A percentile compares a stretch with the other conserved stretches of the same genome.
These are phyloP conservation scores for Scaptomyza pallida DNA, from an alignment of 1,140 invertebrate species.

Conservation along the genomic window DNA sequence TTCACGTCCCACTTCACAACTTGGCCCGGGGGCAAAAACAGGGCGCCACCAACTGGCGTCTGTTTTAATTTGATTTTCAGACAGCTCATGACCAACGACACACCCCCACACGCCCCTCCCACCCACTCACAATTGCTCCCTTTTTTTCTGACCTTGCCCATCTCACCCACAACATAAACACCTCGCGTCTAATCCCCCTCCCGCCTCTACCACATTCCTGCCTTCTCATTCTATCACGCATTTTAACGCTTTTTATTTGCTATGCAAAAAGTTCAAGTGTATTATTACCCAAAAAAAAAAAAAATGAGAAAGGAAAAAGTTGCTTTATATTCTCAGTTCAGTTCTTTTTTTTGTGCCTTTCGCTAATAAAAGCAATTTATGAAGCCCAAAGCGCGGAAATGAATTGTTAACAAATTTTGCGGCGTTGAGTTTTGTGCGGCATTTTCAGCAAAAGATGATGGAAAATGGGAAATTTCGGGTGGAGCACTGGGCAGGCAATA, in stretches of 20 bases:
- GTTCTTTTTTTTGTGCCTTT: constrained; percentile 12
- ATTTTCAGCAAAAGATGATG: constrained; percentile 14
- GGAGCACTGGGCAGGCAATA: not conserved
- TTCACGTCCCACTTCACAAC: constrained; percentile 57
- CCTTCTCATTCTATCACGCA: constrained; percentile 38
- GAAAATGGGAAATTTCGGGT: not conserved
- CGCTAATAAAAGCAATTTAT: constrained; percentile 82
- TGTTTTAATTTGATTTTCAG: constrained; percentile 59
- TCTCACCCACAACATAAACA: not conserved
- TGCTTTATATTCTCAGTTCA: constrained; percentile 25
- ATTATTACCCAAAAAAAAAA: constrained; percentile 58
- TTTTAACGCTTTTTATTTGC: constrained; percentile 81
- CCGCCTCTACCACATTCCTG: not conserved
- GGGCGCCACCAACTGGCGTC: constrained; percentile 20
- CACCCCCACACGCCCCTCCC: too few relatives aligned
- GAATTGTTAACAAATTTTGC: constrained; percentile 77
- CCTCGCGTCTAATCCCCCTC: not conserved
- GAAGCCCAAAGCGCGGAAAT: constrained; percentile 80
- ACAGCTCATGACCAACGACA: constrained; percentile 14
- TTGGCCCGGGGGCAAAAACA: constrained; percentile 60
- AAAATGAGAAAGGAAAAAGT: constrained; percentile 12
- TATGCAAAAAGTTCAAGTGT: constrained; percentile 78
- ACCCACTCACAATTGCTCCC: too few relatives aligned
- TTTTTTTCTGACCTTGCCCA: not conserved
- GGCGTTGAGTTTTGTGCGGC: constrained; percentile 23